These are phyloP conservation scores for Cephalotes varians DNA, from an alignment of 2,888 invertebrate genomes.

Conservation along the genomic window DNA sequence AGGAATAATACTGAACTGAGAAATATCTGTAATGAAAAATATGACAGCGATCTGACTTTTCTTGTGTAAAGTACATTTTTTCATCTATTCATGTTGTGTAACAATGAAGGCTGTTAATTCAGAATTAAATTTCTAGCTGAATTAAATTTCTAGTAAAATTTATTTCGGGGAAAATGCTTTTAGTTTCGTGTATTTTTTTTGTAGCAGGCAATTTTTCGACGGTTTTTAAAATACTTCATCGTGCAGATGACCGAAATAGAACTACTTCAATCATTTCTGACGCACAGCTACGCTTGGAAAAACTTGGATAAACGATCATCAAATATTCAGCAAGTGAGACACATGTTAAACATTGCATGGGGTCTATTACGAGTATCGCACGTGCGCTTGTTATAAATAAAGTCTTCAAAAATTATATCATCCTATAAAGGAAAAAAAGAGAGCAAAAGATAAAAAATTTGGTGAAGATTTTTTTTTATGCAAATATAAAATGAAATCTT, in stretches of 20 bases:
- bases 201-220: neutral
- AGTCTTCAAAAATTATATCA: neutral
- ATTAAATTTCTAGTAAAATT: neutral
- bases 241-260: constrained; percentile 61
- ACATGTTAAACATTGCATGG: constrained; percentile 59
- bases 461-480: neutral
- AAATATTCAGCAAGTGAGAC: constrained; percentile 41
- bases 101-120: neutral
- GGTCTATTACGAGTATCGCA: constrained; percentile 57
- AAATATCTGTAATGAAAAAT: neutral
- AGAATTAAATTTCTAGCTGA: neutral
- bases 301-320: constrained; percentile 56
- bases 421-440: neutral
- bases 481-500: neutral
- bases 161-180: neutral
- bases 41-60: neutral
- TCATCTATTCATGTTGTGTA: neutral
- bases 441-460: neutral
- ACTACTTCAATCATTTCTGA: constrained; percentile 42
- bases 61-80: neutral
- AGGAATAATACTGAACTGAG: neutral
- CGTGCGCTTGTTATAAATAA: constrained; percentile 25
- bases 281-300: constrained; percentile 44
- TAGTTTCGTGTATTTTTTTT: neutral
- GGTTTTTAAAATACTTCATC: constrained; percentile 33